These are phyloP conservation scores for Drosophila yooni DNA, from an alignment of 2,888 invertebrate species.

Conservation along the genomic window DNA sequence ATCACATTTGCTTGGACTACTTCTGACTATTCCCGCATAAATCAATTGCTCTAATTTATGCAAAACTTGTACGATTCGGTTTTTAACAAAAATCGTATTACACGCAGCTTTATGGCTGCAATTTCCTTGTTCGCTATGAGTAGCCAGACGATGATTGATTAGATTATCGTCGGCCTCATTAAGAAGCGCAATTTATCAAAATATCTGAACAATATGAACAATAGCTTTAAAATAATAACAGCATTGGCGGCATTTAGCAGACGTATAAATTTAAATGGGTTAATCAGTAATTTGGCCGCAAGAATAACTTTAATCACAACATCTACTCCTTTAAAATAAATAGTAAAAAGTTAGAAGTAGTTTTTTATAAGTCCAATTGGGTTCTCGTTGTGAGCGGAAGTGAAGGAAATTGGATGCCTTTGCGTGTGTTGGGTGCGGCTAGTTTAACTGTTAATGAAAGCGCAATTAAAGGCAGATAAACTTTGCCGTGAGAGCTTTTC, in stretches of 20 bases:
- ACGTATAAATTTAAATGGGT: neutral
- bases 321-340: too few species aligned
- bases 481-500: conserved; percentile 19
- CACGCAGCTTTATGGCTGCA: neutral
- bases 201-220: neutral
- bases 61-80: neutral
- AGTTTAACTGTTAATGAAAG: conserved; percentile 33
- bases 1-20: neutral
- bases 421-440: neutral
- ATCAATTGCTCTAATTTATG: neutral
- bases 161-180: neutral
- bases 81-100: neutral
- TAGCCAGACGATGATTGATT: neutral
- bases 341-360: neutral
- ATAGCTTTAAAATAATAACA: neutral
- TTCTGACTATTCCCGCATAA: neutral
- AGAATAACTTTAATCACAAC: neutral
- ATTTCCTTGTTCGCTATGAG: neutral
- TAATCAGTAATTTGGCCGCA: neutral
- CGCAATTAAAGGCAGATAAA: conserved; percentile 44
- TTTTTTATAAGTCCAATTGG: neutral
- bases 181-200: neutral
- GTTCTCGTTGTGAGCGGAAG: neutral
- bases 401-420: neutral
- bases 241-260: neutral